Evolutionary conservation across 2,888 invertebrate species (phyloP).

Genomic region (Amiota minor): DNA sequence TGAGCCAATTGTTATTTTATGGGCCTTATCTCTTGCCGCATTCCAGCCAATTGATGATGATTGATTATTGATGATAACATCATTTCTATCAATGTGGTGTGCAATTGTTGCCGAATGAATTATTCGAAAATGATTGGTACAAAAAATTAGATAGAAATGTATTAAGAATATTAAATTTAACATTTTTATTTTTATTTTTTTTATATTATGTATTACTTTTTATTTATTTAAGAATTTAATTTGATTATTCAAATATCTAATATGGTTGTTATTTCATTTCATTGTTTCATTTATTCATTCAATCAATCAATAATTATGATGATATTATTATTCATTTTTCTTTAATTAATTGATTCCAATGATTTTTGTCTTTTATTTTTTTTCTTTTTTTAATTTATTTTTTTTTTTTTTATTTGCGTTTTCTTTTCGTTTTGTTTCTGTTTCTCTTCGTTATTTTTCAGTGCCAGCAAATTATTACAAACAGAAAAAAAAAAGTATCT

Average conservation of each 20-base stretch:
- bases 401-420: conserved; percentile 47
- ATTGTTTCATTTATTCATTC: background rate
- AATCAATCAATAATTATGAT: background rate
- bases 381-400: conserved; percentile 51
- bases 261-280: background rate
- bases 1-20: conserved; percentile 11
- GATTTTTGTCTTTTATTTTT: conserved; percentile 33
- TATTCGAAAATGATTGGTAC: conserved; percentile 44
- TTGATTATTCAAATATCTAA: background rate
- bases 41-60: conserved; percentile 8
- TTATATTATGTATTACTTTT: background rate
- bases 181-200: background rate
- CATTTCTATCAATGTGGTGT: background rate
- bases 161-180: background rate
- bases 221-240: background rate
- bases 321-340: conserved; percentile 12
- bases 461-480: conserved; percentile 46
- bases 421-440: conserved; percentile 35
- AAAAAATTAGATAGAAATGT: background rate
- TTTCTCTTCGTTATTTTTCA: conserved; percentile 20
- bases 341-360: background rate
- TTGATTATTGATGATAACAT: too few species aligned
- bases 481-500: conserved; percentile 37
- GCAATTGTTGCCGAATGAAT: conserved; percentile 46
- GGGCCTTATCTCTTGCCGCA: background rate